phyloP scores from a whole-genome alignment of 2,888 invertebrate species.

The Bellardia bayeri region DNA sequence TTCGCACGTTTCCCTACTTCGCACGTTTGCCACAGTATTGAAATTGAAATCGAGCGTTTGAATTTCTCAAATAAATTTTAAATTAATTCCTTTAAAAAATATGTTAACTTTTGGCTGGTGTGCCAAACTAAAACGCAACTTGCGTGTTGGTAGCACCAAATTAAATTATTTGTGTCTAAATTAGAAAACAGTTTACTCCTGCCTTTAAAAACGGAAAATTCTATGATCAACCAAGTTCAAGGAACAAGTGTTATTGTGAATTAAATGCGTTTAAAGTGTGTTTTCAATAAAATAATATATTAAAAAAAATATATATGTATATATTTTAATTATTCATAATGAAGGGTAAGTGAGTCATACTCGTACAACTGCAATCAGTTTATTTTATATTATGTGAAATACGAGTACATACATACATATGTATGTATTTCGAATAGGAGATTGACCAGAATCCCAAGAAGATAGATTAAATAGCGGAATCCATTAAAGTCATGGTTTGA shows the following conservation, averaged over 20 bases:
- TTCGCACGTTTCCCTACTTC: not conserved
- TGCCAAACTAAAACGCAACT: slow-evolving; percentile 30
- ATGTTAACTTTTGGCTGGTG: slow-evolving; percentile 43
- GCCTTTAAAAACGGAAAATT: not conserved
- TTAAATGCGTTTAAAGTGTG: slow-evolving; percentile 20
- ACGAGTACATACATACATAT: too few species aligned
- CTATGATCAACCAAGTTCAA: slow-evolving; percentile 48
- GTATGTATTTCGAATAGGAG: too few species aligned
- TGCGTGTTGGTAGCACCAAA: slow-evolving; percentile 7
- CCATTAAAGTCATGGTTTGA: not conserved
- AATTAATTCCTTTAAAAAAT: slow-evolving; percentile 24
- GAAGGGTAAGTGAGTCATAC: slow-evolving; percentile 35
- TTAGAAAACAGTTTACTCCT: not conserved
- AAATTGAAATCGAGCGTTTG: slow-evolving; percentile 41
- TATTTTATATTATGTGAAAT: not conserved
- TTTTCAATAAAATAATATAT: not conserved
- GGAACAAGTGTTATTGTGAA: slow-evolving; percentile 44
- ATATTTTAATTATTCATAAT: slow-evolving; percentile 3
- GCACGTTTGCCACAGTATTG: not conserved
- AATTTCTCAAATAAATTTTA: slow-evolving; percentile 39
- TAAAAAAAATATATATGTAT: not conserved
- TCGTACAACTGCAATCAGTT: too few species aligned
- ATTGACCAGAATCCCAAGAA: too few species aligned
- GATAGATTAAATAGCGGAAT: not conserved
- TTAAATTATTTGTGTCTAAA: slow-evolving; percentile 4